Evolutionary conservation across 2,888 invertebrate species (phyloP).

Genomic region (Dryococelus australis): DNA sequence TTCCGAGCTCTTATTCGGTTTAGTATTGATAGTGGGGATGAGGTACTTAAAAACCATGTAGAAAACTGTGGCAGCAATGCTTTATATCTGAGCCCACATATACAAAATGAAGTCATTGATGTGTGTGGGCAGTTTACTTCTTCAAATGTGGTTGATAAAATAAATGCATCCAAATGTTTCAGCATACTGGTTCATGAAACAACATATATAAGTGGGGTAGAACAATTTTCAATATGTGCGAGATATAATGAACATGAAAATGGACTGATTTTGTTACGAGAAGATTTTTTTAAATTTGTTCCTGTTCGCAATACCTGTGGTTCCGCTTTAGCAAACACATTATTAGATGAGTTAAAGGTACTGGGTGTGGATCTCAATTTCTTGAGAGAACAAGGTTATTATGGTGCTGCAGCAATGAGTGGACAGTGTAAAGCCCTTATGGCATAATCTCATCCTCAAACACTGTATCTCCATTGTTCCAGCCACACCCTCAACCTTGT

Average conservation of each 20-base stretch:
- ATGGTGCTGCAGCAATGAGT: not conserved
- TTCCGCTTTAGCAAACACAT: not conserved
- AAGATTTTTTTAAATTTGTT: constrained; percentile 17
- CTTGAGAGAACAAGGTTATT: constrained; percentile 5
- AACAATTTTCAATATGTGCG: not conserved
- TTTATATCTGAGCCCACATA: not conserved
- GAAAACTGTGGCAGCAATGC: too few species aligned
- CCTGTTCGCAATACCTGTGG: not conserved
- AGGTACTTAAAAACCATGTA: too few species aligned
- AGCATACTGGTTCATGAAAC: not conserved
- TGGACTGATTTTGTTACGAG: not conserved
- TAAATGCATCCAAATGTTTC: not conserved
- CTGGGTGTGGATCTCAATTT: not conserved
- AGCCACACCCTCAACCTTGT: not conserved
- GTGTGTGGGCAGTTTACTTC: not conserved
- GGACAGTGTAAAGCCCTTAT: not conserved
- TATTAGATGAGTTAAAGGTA: not conserved
- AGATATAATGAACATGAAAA: not conserved
- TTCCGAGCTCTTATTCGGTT: too few species aligned
- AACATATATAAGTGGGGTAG: not conserved
- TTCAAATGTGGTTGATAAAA: not conserved
- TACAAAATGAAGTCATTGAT: not conserved
- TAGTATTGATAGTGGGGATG: too few species aligned
- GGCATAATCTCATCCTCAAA: not conserved
- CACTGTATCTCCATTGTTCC: not conserved